phyloP scores from a whole-genome alignment of 1,140 invertebrate genomes.

The Hycleus phaleratus region DNA sequence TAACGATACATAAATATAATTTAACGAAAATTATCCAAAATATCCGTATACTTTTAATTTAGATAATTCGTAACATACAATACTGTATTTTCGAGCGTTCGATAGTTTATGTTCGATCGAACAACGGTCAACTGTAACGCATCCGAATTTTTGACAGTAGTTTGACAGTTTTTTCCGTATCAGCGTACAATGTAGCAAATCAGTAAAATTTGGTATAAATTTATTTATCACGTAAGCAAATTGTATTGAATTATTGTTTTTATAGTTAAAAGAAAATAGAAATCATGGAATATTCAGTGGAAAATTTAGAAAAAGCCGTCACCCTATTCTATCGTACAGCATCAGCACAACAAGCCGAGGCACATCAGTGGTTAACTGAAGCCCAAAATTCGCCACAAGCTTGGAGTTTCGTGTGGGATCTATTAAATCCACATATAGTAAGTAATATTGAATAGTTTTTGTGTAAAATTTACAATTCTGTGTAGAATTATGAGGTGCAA shows the following conservation, averaged over 20 bases:
- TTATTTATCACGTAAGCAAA: no score
- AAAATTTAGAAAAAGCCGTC: slow-evolving; percentile 46
- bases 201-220: no score
- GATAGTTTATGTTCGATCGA: no score
- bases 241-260: no score
- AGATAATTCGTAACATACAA: no score
- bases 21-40: no score
- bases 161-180: slow-evolving; percentile 8
- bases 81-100: no score
- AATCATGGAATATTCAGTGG: slow-evolving; percentile 36
- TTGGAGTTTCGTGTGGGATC: slow-evolving; percentile 84
- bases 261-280: not conserved
- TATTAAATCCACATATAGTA: slow-evolving; percentile 71
- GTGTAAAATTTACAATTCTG: slow-evolving; percentile 18
- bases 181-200: slow-evolving; percentile 7
- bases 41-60: no score
- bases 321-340: slow-evolving; percentile 47
- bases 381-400: slow-evolving; percentile 76
- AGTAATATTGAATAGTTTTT: not conserved
- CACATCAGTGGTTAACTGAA: slow-evolving; percentile 73
- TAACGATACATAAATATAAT: no score
- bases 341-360: slow-evolving; percentile 57
- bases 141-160: not conserved
- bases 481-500: slow-evolving; percentile 75
- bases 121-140: no score